A percentile compares a stretch with the other conserved stretches of the same genome.
Conservation (phyloP, 2,113 vertebrate species). For the Zingel zingel region DNA sequence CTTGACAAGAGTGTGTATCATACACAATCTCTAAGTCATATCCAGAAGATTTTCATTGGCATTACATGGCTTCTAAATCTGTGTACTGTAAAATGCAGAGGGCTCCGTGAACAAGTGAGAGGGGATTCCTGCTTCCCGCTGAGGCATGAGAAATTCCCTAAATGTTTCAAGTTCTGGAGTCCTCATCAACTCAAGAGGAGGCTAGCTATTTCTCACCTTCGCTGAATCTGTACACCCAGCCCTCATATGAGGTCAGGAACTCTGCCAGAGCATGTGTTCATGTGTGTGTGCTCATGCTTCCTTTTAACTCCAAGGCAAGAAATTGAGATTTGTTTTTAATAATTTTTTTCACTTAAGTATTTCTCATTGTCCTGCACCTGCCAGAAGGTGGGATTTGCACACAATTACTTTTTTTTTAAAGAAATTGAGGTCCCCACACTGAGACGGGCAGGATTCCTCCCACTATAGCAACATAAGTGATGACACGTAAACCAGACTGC, state of each 20-base stretch:
- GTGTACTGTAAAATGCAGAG: constrained; percentile 26
- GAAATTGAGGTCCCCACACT: neutral
- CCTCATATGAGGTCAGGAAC: constrained; percentile 49
- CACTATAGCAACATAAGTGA: constrained; percentile 15
- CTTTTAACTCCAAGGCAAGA: constrained; percentile 42
- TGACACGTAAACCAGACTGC: constrained; percentile 39
- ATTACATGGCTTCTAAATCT: constrained; percentile 21
- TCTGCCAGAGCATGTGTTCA: constrained; percentile 47
- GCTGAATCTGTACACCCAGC: constrained; percentile 47
- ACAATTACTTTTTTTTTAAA: neutral
- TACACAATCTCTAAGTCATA: constrained; percentile 16
- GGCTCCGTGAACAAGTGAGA: constrained; percentile 38
- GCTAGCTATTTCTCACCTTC: constrained; percentile 77
- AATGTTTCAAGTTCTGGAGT: constrained; percentile 74
- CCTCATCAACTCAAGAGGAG: constrained; percentile 65
- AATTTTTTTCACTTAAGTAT: too few relatives aligned
- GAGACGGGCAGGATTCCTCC: constrained; percentile 22
- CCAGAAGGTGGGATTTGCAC: too few relatives aligned
- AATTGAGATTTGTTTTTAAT: neutral
- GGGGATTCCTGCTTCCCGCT: constrained; percentile 63
- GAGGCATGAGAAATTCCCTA: constrained; percentile 76
- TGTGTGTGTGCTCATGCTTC: constrained; percentile 34
- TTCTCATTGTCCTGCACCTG: too few relatives aligned
- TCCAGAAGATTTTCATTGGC: neutral
- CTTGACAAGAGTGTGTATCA: neutral